A percentile compares a stretch with the other conserved stretches of the same genome.
Evolutionary conservation across 1,140 invertebrate species (phyloP).

Genomic region (Lysiphlebus fabarum): DNA sequence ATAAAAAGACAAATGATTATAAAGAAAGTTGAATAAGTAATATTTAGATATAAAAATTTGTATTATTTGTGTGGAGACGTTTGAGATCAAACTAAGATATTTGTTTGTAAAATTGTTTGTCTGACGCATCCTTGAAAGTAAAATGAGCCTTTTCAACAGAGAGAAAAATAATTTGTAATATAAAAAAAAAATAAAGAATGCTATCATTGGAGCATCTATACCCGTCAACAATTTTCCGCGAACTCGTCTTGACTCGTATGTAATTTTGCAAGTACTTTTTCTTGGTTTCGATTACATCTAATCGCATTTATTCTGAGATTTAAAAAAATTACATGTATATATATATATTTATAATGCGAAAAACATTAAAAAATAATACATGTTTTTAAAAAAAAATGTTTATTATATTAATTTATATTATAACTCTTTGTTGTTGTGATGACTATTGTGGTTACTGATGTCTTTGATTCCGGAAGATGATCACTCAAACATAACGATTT

Average conservation of each 20-base stretch:
- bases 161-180: too few relatives aligned
- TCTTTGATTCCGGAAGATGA: not conserved
- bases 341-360: too few relatives aligned
- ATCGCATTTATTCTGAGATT: too few relatives aligned
- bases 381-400: too few relatives aligned
- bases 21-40: too few relatives aligned
- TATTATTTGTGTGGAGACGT: slow-evolving; percentile 7
- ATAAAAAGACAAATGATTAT: too few relatives aligned
- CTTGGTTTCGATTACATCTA: too few relatives aligned
- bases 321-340: too few relatives aligned
- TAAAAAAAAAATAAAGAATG: too few relatives aligned
- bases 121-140: slow-evolving; percentile 9
- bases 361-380: too few relatives aligned
- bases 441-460: not conserved
- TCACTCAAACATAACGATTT: not conserved
- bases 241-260: not conserved
- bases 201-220: slow-evolving; percentile 7
- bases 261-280: not conserved
- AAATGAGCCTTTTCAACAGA: slow-evolving; percentile 2
- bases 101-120: not conserved
- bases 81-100: slow-evolving; percentile 9
- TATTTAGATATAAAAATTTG: not conserved
- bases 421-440: too few relatives aligned
- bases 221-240: slow-evolving; percentile 12
- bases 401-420: too few relatives aligned